Conservation (phyloP, 2,888 invertebrate species). For the Drosophila buzzatii region DNA sequence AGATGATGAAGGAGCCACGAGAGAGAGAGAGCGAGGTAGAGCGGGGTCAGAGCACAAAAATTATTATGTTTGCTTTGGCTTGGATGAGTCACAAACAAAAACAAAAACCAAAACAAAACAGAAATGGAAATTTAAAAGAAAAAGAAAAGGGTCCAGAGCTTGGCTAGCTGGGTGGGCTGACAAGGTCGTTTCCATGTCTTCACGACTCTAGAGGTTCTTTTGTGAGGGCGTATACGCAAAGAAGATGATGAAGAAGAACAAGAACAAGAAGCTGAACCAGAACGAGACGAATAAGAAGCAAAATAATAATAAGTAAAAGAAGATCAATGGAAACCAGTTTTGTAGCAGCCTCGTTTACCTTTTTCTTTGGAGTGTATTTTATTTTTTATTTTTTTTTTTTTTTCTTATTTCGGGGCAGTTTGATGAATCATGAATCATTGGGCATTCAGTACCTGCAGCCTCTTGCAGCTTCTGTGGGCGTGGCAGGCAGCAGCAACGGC, state of each 20-base stretch:
- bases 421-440: conserved; percentile 69
- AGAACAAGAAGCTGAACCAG: background rate
- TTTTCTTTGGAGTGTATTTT: conserved; percentile 7
- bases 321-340: conserved; percentile 23
- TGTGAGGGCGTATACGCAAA: conserved; percentile 45
- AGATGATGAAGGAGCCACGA: background rate
- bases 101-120: background rate
- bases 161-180: conserved; percentile 53
- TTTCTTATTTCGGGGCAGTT: conserved; percentile 38
- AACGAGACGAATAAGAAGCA: background rate
- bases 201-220: conserved; percentile 6
- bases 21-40: background rate
- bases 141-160: conserved; percentile 10
- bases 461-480: conserved; percentile 26
- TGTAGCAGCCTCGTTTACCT: conserved; percentile 37
- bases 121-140: background rate
- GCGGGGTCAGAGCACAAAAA: conserved; percentile 10
- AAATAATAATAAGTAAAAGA: conserved; percentile 5
- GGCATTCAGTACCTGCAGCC: conserved; percentile 58
- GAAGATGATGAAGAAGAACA: background rate
- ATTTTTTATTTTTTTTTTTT: conserved; percentile 26
- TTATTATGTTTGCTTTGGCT: conserved; percentile 45
- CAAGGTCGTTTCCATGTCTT: conserved; percentile 62
- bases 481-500: conserved; percentile 15
- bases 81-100: conserved; percentile 27